A percentile compares a stretch with the other conserved stretches of the same genome.
Evolutionary conservation across 53 echinoderm and acorn worm species (phyloP).

Genomic region (Patiria pectinifera): DNA sequence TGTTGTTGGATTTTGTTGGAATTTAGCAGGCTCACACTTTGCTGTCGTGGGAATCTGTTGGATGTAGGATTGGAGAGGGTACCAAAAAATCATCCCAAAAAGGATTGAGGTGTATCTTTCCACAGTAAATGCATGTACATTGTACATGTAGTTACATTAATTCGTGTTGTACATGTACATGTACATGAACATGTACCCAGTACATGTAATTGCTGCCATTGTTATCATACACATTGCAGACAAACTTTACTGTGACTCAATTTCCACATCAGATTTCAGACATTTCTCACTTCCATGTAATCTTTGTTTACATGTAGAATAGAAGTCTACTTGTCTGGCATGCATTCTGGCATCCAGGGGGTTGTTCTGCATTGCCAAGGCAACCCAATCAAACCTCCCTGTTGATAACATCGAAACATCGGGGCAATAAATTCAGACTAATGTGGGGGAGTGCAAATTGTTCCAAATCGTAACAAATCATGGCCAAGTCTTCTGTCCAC

Average conservation of each 20-base stretch:
- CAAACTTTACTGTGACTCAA: too few relatives aligned
- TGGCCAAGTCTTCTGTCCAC: background rate
- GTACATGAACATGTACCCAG: background rate
- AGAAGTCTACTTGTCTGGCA: background rate
- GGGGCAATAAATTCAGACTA: conserved; percentile 3
- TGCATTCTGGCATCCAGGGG: background rate
- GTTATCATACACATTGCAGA: background rate
- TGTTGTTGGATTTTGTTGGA: too few relatives aligned
- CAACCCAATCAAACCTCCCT: background rate
- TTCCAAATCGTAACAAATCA: background rate
- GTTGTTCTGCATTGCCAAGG: background rate
- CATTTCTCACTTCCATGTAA: too few relatives aligned
- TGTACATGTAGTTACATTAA: background rate
- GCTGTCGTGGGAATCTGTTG: too few relatives aligned
- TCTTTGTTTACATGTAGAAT: too few relatives aligned
- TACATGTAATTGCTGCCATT: background rate
- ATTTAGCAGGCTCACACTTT: too few relatives aligned
- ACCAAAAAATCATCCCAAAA: too few relatives aligned
- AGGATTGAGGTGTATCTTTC: too few relatives aligned
- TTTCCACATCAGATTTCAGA: too few relatives aligned
- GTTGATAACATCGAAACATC: background rate
- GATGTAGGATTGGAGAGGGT: too few relatives aligned
- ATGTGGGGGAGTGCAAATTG: background rate
- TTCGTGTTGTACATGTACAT: background rate
- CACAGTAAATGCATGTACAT: too few relatives aligned